Percentiles rank a stretch among this genome's conserved stretches.
These are phyloP conservation scores for Pemphigus obesinymphae DNA, from an alignment of 1,140 invertebrate genomes.

Conservation along the genomic window DNA sequence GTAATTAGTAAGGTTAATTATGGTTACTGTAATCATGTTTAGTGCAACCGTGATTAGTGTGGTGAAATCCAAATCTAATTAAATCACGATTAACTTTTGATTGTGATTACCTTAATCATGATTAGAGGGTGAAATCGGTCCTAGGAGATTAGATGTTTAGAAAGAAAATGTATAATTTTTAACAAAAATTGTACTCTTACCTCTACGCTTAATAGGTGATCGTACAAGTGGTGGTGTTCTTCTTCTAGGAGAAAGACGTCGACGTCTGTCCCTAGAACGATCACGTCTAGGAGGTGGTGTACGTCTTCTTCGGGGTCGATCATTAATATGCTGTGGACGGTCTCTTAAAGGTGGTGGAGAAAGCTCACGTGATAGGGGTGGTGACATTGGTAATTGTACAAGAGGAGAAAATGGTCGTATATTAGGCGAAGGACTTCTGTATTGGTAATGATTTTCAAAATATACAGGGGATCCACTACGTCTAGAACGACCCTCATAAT, in stretches of 20 bases:
- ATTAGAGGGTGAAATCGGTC: too few relatives aligned
- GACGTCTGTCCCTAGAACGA: conserved; percentile 13
- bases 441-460: conserved; percentile 6
- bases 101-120: too few relatives aligned
- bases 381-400: neutral
- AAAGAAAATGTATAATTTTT: too few relatives aligned
- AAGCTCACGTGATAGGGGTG: neutral
- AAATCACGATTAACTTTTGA: too few relatives aligned
- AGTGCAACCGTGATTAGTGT: too few relatives aligned
- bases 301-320: conserved; percentile 2
- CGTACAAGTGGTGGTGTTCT: conserved; percentile 2
- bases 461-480: neutral
- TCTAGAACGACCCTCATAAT: conserved; percentile 11
- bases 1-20: too few relatives aligned
- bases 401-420: conserved; percentile 6
- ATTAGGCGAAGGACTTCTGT: neutral
- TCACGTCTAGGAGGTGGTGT: neutral
- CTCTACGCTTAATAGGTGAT: conserved; percentile 4
- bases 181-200: neutral
- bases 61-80: too few relatives aligned
- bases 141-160: too few relatives aligned
- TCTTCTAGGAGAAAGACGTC: conserved; percentile 11
- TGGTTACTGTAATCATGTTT: too few relatives aligned
- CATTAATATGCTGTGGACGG: neutral
- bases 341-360: neutral